A percentile compares a stretch with the other conserved stretches of the same genome.
Conservation (phyloP, 2,888 invertebrate genomes). For the Ecdyonurus torrentis region DNA sequence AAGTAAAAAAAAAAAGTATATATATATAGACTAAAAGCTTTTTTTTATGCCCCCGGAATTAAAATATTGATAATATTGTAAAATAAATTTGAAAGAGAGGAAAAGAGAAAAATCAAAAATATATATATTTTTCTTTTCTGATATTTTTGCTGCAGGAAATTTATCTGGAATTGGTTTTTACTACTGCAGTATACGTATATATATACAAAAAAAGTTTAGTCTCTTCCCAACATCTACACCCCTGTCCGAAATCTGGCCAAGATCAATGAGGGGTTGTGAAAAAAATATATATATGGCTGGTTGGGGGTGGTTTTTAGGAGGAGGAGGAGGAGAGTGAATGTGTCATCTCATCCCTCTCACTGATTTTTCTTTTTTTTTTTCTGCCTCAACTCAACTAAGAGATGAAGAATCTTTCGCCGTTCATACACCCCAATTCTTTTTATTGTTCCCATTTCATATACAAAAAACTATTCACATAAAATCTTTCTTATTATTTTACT, state of each 20-base stretch:
- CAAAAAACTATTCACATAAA: too few species aligned
- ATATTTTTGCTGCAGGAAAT: neutral
- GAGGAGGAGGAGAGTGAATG: neutral
- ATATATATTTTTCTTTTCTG: neutral
- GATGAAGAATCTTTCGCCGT: neutral
- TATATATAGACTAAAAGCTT: too few species aligned
- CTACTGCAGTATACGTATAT: neutral
- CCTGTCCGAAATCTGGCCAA: neutral
- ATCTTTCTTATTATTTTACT: too few species aligned
- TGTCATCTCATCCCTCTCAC: neutral
- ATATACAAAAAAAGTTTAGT: neutral
- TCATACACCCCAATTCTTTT: neutral
- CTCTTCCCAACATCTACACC: neutral
- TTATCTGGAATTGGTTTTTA: neutral
- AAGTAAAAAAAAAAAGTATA: too few species aligned
- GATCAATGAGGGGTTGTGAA: neutral
- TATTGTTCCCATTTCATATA: too few species aligned
- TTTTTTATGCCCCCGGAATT: too few species aligned
- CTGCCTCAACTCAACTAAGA: neutral
- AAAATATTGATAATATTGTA: too few species aligned
- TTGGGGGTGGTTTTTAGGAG: too few species aligned
- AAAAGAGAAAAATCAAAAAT: too few species aligned
- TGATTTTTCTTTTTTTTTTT: too few species aligned
- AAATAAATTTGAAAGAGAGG: too few species aligned
- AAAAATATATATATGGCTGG: neutral